Percentiles rank a stretch among this genome's conserved stretches.
Conservation (phyloP, 2,888 invertebrate species). For the Ferdinandea cuprea region DNA sequence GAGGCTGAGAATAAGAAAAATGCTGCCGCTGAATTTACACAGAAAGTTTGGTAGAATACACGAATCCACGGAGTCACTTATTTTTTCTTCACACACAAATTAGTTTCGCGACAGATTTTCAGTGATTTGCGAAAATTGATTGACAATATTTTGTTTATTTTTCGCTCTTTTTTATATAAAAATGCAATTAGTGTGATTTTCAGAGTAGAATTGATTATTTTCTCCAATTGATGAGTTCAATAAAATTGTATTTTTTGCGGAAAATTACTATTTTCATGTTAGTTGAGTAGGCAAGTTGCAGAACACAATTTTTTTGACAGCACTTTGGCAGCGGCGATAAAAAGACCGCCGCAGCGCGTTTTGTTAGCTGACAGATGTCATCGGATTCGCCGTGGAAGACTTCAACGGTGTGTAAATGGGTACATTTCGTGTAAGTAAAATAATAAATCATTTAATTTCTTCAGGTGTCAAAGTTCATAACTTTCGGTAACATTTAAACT, state of each 20-base stretch:
- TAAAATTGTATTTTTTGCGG: constrained; percentile 60
- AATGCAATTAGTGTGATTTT: neutral
- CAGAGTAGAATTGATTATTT: constrained; percentile 30
- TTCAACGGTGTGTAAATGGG: constrained; percentile 34
- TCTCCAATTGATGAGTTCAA: neutral
- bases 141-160: neutral
- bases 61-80: constrained; percentile 70
- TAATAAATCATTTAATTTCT: too few species aligned
- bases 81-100: constrained; percentile 50
- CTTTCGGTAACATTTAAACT: too few species aligned
- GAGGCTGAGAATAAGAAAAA: constrained; percentile 48
- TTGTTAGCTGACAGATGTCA: constrained; percentile 60
- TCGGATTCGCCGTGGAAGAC: constrained; percentile 7
- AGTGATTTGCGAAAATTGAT: constrained; percentile 28
- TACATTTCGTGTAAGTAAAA: neutral
- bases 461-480: too few species aligned
- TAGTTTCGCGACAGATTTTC: constrained; percentile 54
- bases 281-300: constrained; percentile 70
- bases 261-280: constrained; percentile 68
- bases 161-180: neutral
- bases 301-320: constrained; percentile 72
- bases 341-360: constrained; percentile 70
- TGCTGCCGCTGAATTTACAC: constrained; percentile 63
- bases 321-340: constrained; percentile 65
- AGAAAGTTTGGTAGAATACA: constrained; percentile 55